Base-by-base conservation (phyloP, 2,797 vertebrate genomes). In the Natrix natrix region DNA sequence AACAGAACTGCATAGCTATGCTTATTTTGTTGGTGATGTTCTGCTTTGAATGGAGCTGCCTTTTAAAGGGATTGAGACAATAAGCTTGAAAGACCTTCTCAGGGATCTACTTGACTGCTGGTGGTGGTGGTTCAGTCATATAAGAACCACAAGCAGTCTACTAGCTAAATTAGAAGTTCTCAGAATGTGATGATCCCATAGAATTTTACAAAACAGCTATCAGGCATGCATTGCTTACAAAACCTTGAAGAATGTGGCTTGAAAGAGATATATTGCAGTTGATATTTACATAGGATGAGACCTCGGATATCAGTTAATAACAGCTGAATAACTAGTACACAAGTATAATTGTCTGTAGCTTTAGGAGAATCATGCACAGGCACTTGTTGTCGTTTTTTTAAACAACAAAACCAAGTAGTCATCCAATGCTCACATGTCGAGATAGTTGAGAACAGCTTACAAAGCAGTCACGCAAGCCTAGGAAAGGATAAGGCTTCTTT, bases 301-400 rank as follows among this genome's bases (percentile, higher is more conserved):
- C 26, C 86, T 95, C 92, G 52, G 87, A 61, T 93, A 55, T 28
- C 88, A 93, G n/a, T 24, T 56, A 32, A 28, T 32, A 87, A 43
- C 43, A 61, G 26, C 66, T 63, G 89, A 86, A 57, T 48, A 86
- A 59, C 54, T 86, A 14, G 8, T 16, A 13, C 4, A 7, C 12
- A 87, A 87, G 14, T 37, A 2, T 22, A 54, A 37, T 7, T 91
- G 8, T 92, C 11, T 69, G 54, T 13, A 48, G 10, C 43, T 83
- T 24, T 48, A 24, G 78, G 43, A 48, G 37, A 83, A 24, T 83
- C 20, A 48, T 48, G 22, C 78, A 83, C 20, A 83, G 43, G 8
- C 10, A 12, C 10, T 48, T 83, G 8, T 22, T 32, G n/a, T n/a
- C 0, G 0, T 22, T 69, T 16, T 78, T 78, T 78, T 24, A 12